These are phyloP conservation scores for Peromyscus nudipes DNA, from an alignment of 2,797 vertebrate species.

Conservation along the genomic window DNA sequence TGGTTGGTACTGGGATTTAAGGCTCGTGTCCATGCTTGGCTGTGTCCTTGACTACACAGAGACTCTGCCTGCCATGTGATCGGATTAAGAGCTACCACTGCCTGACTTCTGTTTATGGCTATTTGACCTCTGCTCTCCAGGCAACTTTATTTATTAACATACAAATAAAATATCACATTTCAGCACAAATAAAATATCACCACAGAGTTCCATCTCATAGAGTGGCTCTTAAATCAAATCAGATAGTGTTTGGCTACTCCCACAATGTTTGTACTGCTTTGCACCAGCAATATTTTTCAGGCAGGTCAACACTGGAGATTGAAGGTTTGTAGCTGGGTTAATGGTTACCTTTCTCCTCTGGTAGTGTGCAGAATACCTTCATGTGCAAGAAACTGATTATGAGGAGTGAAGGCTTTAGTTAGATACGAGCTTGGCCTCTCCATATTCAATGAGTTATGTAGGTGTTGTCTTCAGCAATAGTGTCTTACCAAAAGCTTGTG, in stretches of 20 bases:
- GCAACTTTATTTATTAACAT: too few species aligned
- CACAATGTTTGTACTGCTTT: neutral
- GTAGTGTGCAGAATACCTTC: neutral
- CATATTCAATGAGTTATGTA: neutral
- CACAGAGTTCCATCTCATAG: neutral
- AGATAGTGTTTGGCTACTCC: neutral
- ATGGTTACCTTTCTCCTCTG: neutral
- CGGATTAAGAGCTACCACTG: too few species aligned
- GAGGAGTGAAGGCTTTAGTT: neutral
- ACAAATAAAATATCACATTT: too few species aligned
- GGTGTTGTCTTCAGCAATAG: neutral
- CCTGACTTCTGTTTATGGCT: too few species aligned
- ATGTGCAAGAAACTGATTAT: neutral
- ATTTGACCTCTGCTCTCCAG: too few species aligned
- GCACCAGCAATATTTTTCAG: neutral
- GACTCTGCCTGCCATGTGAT: too few species aligned
- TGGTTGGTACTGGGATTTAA: too few species aligned
- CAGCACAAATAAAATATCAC: too few species aligned
- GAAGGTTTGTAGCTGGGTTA: neutral
- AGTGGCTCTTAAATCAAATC: neutral
- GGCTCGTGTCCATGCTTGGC: too few species aligned
- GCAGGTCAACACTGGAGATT: neutral
- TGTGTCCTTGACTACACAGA: too few species aligned
- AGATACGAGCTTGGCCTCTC: neutral
- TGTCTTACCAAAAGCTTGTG: neutral